phyloP scores from a whole-genome alignment of 23 tunicate species.

The Diplosoma virens region DNA sequence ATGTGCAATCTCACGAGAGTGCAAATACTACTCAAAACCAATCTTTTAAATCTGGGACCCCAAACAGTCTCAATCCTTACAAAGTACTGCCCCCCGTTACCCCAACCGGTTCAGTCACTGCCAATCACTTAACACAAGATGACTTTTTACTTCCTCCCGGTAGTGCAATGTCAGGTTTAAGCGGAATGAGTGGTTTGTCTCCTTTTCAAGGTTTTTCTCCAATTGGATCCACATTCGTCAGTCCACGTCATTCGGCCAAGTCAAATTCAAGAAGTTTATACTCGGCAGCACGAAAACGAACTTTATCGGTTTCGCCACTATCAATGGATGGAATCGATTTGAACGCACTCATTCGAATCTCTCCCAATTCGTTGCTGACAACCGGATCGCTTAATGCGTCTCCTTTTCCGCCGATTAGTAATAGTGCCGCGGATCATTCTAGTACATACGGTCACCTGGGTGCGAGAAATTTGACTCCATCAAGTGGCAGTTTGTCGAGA shows the following conservation, averaged over 20 bases:
- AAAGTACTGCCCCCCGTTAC: slow-evolving; percentile 90
- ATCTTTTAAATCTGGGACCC: slow-evolving; percentile 7
- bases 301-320: slow-evolving; percentile 73
- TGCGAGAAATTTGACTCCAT: slow-evolving; percentile 55
- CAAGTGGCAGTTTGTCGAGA: slow-evolving; percentile 52
- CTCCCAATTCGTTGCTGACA: slow-evolving; percentile 60
- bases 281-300: slow-evolving; percentile 67
- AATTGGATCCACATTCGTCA: slow-evolving; percentile 52
- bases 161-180: slow-evolving; percentile 75
- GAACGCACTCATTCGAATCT: slow-evolving; percentile 59
- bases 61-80: slow-evolving; percentile 77
- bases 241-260: slow-evolving; percentile 82
- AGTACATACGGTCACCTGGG: slow-evolving; percentile 71
- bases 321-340: slow-evolving; percentile 86
- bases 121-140: slow-evolving; percentile 30
- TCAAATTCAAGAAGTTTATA: slow-evolving; percentile 24
- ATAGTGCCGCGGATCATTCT: not conserved
- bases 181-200: slow-evolving; percentile 74
- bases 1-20: slow-evolving; percentile 21
- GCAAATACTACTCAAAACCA: not conserved
- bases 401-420: slow-evolving; percentile 40
- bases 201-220: slow-evolving; percentile 66
- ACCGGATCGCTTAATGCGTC: slow-evolving; percentile 40
- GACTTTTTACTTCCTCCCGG: slow-evolving; percentile 74
- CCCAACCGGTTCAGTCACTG: slow-evolving; percentile 27